These are phyloP conservation scores for Elanoides forficatus DNA, from an alignment of 2,113 vertebrate genomes.

Conservation along the genomic window DNA sequence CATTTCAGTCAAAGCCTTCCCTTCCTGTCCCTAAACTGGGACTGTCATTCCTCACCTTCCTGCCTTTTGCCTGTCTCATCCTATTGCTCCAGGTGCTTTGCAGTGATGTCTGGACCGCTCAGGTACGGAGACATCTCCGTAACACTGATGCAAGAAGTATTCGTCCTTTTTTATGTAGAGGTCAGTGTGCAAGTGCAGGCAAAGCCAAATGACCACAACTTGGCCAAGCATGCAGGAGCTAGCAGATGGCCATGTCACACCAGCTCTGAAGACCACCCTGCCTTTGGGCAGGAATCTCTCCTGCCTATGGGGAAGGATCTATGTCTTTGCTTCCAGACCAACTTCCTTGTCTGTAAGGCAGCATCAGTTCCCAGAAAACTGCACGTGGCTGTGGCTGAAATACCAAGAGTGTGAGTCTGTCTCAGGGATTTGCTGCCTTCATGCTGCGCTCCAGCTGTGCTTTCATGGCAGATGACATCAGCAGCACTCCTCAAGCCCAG, in stretches of 20 bases:
- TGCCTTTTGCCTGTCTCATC: background rate
- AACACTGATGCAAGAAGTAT: background rate
- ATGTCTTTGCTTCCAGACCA: background rate
- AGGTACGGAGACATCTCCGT: rapidly evolving
- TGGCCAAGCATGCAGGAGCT: rapidly evolving
- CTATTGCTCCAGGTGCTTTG: background rate
- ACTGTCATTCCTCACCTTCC: background rate
- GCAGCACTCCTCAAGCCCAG: background rate
- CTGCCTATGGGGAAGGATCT: background rate
- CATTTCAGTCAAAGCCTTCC: background rate
- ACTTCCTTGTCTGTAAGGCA: background rate
- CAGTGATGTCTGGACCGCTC: background rate
- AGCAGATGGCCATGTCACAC: background rate
- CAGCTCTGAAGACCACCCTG: background rate
- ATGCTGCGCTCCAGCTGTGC: background rate
- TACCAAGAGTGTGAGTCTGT: conserved; percentile 6
- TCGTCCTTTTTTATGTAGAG: rapidly evolving
- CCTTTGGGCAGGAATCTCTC: background rate
- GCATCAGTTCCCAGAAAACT: conserved; percentile 11
- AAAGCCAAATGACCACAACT: background rate
- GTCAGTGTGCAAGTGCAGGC: background rate
- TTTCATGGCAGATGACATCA: conserved; percentile 44
- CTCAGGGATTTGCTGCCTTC: conserved; percentile 28
- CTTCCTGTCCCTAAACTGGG: background rate
- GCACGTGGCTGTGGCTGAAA: background rate